These are phyloP conservation scores for Lasioglossum oenotherae DNA, from an alignment of 2,888 invertebrate species.

Conservation along the genomic window DNA sequence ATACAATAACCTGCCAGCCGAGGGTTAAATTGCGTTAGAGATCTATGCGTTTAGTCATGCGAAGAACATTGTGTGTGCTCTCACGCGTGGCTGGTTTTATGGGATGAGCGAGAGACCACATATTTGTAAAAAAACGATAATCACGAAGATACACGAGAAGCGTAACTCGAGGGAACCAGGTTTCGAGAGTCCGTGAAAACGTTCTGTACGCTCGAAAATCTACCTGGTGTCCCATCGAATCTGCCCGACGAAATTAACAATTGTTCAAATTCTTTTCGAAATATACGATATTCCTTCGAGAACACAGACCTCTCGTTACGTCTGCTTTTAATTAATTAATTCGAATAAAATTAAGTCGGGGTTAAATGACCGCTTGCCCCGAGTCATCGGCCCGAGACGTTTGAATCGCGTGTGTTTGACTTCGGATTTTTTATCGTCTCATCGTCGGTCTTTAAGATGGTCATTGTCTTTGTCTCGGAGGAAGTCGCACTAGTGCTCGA, in stretches of 20 bases:
- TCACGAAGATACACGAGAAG: neutral
- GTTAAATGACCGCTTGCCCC: neutral
- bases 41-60: conserved; percentile 13
- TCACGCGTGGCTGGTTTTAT: conserved; percentile 10
- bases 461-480: conserved; percentile 29
- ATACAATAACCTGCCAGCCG: conserved; percentile 10
- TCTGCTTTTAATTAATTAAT: neutral
- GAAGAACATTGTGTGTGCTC: conserved; percentile 15
- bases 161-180: neutral
- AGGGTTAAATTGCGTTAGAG: conserved; percentile 18
- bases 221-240: neutral
- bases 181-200: neutral
- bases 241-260: neutral
- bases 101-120: neutral
- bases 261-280: neutral
- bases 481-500: conserved; percentile 33
- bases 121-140: conserved; percentile 2
- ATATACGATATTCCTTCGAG: neutral
- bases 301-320: neutral
- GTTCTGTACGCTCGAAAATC: neutral
- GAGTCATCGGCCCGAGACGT: neutral
- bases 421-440: conserved; percentile 9
- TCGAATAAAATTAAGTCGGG: neutral
- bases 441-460: conserved; percentile 12
- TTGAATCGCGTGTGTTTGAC: neutral